Conservation (phyloP, 1,140 invertebrate genomes). For the Zaprionus tsacasi region DNA sequence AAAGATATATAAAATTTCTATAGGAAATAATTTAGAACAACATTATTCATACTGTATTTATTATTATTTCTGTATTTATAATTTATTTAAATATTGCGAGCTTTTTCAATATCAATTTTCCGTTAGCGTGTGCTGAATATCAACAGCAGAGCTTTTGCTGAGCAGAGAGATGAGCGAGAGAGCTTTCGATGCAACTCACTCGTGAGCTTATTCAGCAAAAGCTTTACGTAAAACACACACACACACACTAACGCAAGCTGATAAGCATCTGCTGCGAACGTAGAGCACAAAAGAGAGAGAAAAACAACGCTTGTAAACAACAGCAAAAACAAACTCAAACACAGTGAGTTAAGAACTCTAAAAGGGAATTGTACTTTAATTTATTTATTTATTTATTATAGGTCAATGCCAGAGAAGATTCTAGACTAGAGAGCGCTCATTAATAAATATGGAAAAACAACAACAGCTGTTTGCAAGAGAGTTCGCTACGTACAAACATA, state of each 20-base stretch:
- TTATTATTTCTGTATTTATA: neutral
- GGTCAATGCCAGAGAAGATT: neutral
- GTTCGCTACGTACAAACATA: neutral
- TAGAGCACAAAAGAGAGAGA: neutral
- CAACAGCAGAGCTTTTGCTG: constrained; percentile 26
- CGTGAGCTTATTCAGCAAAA: constrained; percentile 45
- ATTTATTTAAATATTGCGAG: neutral
- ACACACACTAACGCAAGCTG: too few relatives aligned
- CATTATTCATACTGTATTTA: neutral
- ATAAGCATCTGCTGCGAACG: constrained; percentile 10
- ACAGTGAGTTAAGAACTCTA: neutral
- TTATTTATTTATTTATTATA: constrained; percentile 1
- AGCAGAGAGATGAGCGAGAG: neutral
- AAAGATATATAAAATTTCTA: neutral
- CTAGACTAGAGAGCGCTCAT: neutral
- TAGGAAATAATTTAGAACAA: neutral
- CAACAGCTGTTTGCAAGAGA: constrained; percentile 45
- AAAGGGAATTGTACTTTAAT: neutral
- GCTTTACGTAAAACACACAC: constrained; percentile 40
- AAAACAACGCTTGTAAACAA: constrained; percentile 26
- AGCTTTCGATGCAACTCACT: constrained; percentile 31
- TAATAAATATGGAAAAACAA: constrained; percentile 8
- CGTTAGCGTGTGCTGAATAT: constrained; percentile 33
- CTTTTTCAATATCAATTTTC: constrained; percentile 25
- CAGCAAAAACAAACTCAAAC: neutral